These are phyloP conservation scores for Latheticus oryzae DNA, from an alignment of 2,888 invertebrate genomes.

Conservation along the genomic window DNA sequence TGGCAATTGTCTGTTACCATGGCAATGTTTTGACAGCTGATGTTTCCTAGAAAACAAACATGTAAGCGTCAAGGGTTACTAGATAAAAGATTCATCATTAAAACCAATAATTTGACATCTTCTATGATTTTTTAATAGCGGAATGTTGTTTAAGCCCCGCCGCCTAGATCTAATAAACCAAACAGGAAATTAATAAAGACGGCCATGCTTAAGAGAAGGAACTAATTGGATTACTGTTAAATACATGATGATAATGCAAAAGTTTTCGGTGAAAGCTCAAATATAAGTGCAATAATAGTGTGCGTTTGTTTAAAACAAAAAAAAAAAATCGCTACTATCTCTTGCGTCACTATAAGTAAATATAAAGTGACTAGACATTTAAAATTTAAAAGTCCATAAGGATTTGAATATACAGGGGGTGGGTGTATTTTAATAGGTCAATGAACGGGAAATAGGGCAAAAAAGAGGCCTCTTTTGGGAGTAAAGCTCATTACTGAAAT, in stretches of 20 bases:
- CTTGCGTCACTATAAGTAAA: conserved; percentile 30
- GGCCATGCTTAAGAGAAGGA: conserved; percentile 7
- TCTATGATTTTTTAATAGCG: too few species aligned
- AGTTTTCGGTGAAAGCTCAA: conserved; percentile 16
- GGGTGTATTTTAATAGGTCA: too few species aligned
- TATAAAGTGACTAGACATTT: conserved; percentile 22
- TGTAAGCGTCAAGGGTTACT: too few species aligned
- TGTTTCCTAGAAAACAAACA: too few species aligned
- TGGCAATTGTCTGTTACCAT: too few species aligned
- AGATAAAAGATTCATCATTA: too few species aligned
- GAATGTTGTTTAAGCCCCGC: too few species aligned
- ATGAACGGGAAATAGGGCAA: conserved; percentile 46
- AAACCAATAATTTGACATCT: too few species aligned
- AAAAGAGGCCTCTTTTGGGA: conserved; percentile 40
- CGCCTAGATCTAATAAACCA: conserved; percentile 2
- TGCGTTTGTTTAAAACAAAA: conserved; percentile 12
- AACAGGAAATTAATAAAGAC: conserved; percentile 10
- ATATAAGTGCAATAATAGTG: conserved; percentile 3
- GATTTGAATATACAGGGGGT: too few species aligned
- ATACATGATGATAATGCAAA: conserved; percentile 7
- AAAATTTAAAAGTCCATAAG: conserved; percentile 37
- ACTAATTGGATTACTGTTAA: conserved; percentile 16
- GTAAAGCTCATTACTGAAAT: conserved; percentile 36
- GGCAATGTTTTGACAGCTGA: too few species aligned
- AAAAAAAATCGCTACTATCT: conserved; percentile 25